Evolutionary conservation across 1,140 invertebrate genomes (phyloP).

Genomic region (Penaeus indicus): DNA sequence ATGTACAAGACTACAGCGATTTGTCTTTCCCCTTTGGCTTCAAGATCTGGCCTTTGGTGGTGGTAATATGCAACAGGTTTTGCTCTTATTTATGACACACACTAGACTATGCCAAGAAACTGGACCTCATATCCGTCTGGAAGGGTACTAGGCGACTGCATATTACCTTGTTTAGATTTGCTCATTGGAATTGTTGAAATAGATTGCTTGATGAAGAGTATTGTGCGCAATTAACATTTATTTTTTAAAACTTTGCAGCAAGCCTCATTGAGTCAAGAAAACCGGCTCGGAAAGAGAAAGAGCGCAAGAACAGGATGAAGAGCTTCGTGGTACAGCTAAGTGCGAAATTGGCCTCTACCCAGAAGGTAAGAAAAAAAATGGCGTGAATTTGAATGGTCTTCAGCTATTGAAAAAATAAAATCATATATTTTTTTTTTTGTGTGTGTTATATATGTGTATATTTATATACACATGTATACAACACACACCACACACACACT

Average conservation of each 20-base stretch:
- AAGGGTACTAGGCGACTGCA: constrained; percentile 66
- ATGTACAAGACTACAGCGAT: constrained; percentile 99
- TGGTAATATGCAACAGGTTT: constrained; percentile 98
- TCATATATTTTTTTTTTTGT: not conserved
- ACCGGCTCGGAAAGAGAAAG: constrained; percentile 97
- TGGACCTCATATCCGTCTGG: constrained; percentile 95
- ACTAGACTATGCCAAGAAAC: constrained; percentile 97
- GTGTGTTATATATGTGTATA: too few species aligned
- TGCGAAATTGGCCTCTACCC: constrained; percentile 93
- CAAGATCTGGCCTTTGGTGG: constrained; percentile 97
- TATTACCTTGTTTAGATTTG: too few species aligned
- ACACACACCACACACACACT: too few species aligned
- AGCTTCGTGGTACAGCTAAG: constrained; percentile 98
- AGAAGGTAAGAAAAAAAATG: constrained; percentile 79
- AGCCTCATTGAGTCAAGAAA: constrained; percentile 92
- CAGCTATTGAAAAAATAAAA: too few species aligned
- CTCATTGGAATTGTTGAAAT: too few species aligned
- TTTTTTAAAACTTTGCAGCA: constrained; percentile 76
- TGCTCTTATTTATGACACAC: constrained; percentile 97
- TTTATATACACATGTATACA: too few species aligned
- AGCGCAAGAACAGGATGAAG: constrained; percentile 99
- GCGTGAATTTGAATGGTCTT: too few species aligned
- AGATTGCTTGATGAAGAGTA: too few species aligned
- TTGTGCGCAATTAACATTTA: not conserved
- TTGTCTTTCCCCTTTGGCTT: constrained; percentile 98